phyloP scores from a whole-genome alignment of 1,140 invertebrate species.

The Drosophila santomea region DNA sequence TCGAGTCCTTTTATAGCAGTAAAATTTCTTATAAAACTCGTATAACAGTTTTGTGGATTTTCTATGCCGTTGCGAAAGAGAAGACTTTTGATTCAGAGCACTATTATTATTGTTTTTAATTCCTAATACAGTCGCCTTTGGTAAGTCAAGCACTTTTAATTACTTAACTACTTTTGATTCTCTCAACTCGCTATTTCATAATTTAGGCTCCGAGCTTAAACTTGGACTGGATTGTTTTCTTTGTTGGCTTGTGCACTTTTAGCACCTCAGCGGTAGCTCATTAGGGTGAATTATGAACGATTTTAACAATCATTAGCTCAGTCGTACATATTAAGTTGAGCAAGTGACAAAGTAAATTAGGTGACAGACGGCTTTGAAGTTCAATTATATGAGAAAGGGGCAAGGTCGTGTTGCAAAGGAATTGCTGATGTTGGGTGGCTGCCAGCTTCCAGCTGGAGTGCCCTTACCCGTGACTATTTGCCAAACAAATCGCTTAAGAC shows the following conservation, averaged over 20 bases:
- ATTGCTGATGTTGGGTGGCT: conserved; percentile 5
- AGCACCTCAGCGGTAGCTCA: conserved; percentile 19
- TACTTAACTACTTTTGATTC: background rate
- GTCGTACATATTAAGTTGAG: background rate
- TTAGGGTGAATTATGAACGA: conserved; percentile 65
- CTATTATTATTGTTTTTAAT: too few relatives aligned
- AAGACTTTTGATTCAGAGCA: background rate
- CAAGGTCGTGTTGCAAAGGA: conserved; percentile 34
- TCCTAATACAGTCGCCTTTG: background rate
- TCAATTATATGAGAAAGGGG: conserved; percentile 7
- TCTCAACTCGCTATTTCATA: conserved; percentile 4
- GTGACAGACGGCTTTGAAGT: conserved; percentile 3
- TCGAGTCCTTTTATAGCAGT: background rate
- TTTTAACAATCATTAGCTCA: conserved; percentile 60
- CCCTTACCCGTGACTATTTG: conserved; percentile 17
- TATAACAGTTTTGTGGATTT: background rate
- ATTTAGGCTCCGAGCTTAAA: conserved; percentile 1
- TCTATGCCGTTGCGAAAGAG: background rate
- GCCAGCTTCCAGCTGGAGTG: conserved; percentile 21
- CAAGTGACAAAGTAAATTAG: conserved; percentile 9
- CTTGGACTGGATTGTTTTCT: too few relatives aligned
- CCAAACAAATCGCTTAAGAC: conserved; percentile 40
- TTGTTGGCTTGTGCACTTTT: background rate
- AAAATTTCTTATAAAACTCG: background rate
- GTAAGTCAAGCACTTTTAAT: background rate